Evolutionary conservation across 2,888 invertebrate species (phyloP).

Genomic region (Elaeidobius kamerunicus): DNA sequence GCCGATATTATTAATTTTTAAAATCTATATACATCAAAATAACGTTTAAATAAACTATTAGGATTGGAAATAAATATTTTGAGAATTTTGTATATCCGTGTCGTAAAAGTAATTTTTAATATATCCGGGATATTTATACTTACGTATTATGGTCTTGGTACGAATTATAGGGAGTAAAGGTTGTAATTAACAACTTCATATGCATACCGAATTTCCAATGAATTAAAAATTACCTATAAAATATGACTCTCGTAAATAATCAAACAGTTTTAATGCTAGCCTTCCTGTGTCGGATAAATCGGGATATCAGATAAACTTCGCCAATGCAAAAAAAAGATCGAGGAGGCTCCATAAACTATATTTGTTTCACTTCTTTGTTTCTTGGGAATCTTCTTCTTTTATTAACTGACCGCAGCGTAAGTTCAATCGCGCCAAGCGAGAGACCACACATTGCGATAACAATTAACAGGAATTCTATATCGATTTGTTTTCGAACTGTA

Average conservation of each 20-base stretch:
- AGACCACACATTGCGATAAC: conserved; percentile 43
- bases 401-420: conserved; percentile 35
- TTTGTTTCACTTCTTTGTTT: conserved; percentile 33
- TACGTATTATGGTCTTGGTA: too few species aligned
- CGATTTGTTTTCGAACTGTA: conserved; percentile 37
- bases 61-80: too few species aligned
- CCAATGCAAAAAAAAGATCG: conserved; percentile 24
- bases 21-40: too few species aligned
- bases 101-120: too few species aligned
- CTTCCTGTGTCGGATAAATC: conserved; percentile 26
- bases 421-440: conserved; percentile 37
- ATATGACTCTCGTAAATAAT: conserved; percentile 22
- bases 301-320: conserved; percentile 28
- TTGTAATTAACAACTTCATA: too few species aligned
- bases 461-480: conserved; percentile 42
- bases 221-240: conserved; percentile 21
- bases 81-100: too few species aligned
- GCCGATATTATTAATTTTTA: too few species aligned
- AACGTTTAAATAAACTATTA: too few species aligned
- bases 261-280: conserved; percentile 29
- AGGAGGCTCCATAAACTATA: conserved; percentile 31
- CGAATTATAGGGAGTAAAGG: too few species aligned
- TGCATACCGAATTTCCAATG: conserved; percentile 13
- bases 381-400: conserved; percentile 29
- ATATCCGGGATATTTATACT: too few species aligned